Conservation (phyloP, 2,888 invertebrate species). For the Lithodes maja region DNA sequence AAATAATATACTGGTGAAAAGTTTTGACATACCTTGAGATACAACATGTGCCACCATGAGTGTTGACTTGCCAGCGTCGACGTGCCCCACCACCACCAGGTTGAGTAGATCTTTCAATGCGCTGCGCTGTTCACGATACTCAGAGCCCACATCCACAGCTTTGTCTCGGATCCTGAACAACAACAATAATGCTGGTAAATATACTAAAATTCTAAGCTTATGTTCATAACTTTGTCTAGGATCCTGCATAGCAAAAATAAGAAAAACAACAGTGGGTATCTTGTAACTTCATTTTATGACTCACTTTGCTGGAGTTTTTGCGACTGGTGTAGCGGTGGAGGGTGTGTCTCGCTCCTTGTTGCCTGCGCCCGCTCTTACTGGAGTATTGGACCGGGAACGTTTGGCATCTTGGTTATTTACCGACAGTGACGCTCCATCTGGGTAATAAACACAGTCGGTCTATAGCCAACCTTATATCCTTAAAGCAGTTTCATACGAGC, state of each 20-base stretch:
- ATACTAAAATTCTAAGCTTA: no score
- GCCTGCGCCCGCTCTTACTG: slow-evolving; percentile 4
- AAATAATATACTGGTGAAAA: background rate
- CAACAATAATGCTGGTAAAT: no score
- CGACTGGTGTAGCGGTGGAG: background rate
- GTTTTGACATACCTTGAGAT: slow-evolving; percentile 76
- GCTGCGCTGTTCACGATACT: slow-evolving; percentile 85
- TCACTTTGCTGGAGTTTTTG: slow-evolving; percentile 30
- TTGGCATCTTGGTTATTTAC: background rate
- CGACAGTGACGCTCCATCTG: no score
- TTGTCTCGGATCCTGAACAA: slow-evolving; percentile 62
- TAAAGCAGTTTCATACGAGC: no score
- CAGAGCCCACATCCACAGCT: slow-evolving; percentile 77
- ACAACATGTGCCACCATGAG: slow-evolving; percentile 97
- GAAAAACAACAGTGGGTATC: no score
- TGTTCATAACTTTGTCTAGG: no score
- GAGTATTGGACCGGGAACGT: slow-evolving; percentile 21
- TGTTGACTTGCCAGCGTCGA: slow-evolving; percentile 92
- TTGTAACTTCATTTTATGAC: background rate
- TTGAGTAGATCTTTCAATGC: slow-evolving; percentile 90
- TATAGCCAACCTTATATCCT: no score
- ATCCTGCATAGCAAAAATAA: no score
- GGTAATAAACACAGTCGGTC: no score
- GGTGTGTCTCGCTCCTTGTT: slow-evolving; percentile 17
- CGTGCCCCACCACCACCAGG: slow-evolving; percentile 95